Conservation (phyloP, 2,113 vertebrate genomes). For the Haemorhous mexicanus region DNA sequence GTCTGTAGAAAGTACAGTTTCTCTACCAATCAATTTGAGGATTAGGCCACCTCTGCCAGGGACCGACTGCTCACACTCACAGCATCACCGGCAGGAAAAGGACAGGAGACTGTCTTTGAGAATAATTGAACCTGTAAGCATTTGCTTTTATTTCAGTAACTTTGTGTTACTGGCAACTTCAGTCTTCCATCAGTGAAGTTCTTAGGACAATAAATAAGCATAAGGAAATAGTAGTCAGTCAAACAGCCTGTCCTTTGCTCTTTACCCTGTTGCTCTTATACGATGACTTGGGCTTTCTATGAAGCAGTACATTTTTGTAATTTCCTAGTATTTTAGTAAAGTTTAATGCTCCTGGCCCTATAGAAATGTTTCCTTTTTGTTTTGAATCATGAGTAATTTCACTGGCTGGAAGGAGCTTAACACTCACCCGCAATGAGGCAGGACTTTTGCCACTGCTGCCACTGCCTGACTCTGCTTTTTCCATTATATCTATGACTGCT, state of each 20-base stretch:
- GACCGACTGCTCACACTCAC: accelerated
- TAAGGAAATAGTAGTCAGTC: neutral
- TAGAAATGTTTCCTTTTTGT: neutral
- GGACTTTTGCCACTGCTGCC: neutral
- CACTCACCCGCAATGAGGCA: accelerated
- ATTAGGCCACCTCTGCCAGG: neutral
- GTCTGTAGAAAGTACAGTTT: neutral
- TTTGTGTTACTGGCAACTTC: neutral
- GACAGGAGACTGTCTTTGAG: neutral
- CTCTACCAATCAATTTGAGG: neutral
- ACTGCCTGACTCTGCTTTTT: neutral
- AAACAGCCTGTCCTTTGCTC: neutral
- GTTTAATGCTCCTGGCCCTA: neutral
- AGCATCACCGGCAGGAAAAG: accelerated
- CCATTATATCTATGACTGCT: neutral
- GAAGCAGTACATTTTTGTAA: neutral
- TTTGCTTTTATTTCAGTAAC: neutral
- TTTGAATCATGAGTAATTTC: neutral
- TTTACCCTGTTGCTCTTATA: neutral
- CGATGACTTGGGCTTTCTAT: neutral
- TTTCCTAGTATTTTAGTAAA: neutral
- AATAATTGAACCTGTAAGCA: neutral
- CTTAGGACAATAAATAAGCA: neutral
- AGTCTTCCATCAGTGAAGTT: neutral
- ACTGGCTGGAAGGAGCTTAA: neutral